phyloP scores from a whole-genome alignment of 2,797 vertebrate species.

The Austrolebias charrua region DNA sequence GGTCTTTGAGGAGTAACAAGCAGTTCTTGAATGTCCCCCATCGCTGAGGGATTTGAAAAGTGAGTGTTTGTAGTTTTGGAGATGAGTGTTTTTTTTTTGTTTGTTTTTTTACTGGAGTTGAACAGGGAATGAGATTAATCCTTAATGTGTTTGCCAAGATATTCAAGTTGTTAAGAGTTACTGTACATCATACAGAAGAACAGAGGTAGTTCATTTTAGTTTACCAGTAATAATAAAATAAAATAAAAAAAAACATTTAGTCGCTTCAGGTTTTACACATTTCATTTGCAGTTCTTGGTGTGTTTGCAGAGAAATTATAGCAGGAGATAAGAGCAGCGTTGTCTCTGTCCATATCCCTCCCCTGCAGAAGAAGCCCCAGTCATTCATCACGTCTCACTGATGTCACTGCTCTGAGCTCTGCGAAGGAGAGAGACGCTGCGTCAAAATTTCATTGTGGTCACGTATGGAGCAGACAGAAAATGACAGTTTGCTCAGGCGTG shows the following conservation, averaged over 20 bases:
- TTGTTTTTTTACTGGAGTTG: too few species aligned
- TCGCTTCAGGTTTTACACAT: background rate
- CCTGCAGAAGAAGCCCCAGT: background rate
- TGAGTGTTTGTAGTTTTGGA: too few species aligned
- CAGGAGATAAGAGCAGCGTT: background rate
- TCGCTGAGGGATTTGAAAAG: too few species aligned
- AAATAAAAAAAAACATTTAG: background rate
- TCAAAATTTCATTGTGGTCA: constrained; percentile 36
- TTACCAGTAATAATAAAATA: too few species aligned
- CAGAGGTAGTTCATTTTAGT: too few species aligned
- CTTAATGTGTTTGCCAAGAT: too few species aligned
- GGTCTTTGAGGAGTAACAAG: too few species aligned
- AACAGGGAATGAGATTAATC: too few species aligned
- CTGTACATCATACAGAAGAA: too few species aligned
- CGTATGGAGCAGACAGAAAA: constrained; percentile 29
- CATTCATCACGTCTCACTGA: constrained; percentile 18
- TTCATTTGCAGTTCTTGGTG: background rate
- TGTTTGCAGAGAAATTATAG: background rate
- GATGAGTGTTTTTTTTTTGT: too few species aligned
- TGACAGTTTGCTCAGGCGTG: constrained; percentile 29
- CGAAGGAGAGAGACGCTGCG: constrained; percentile 7
- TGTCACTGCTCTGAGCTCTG: constrained; percentile 9
- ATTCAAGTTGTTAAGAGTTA: too few species aligned
- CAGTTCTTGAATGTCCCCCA: too few species aligned
- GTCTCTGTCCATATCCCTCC: constrained; percentile 4